phyloP scores from a whole-genome alignment of 1,140 invertebrate genomes.

The Temnothorax curvispinosus region DNA sequence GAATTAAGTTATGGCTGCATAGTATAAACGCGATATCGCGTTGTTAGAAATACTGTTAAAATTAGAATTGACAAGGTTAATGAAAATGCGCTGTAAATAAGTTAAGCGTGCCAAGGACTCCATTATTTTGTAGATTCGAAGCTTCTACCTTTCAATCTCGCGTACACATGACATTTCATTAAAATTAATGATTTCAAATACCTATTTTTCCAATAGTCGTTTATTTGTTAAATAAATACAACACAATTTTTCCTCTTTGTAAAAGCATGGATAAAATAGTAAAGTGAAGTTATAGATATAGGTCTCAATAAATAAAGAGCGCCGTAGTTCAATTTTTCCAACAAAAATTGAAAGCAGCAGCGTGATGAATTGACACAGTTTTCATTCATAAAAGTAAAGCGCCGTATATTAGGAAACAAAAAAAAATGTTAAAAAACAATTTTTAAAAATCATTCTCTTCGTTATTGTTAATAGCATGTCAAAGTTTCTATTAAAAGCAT shows the following conservation, averaged over 20 bases:
- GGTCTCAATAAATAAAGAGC: neutral
- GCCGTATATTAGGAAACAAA: neutral
- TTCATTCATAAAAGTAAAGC: neutral
- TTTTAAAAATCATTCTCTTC: neutral
- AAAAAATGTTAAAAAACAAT: neutral
- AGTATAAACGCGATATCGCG: neutral
- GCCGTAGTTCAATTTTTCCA: neutral
- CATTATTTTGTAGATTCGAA: neutral
- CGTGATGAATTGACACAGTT: conserved; percentile 19
- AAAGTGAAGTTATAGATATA: neutral
- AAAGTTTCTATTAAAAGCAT: neutral
- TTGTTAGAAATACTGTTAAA: neutral
- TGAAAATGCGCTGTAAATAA: neutral
- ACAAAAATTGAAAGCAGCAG: neutral
- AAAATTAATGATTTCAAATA: conserved; percentile 8
- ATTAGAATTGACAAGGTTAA: neutral
- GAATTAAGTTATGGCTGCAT: neutral
- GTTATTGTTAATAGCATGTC: conserved; percentile 8
- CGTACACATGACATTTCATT: neutral
- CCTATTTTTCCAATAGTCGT: neutral
- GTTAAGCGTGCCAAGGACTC: neutral
- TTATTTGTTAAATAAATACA: neutral
- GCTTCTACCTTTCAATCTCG: neutral
- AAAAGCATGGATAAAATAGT: neutral
- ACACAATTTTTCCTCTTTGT: neutral